Evolutionary conservation across 53 echinoderm and acorn worm species (phyloP), one percentile per base, ranked within the genome.

Genomic region (Temnopleurus reevesii): DNA sequence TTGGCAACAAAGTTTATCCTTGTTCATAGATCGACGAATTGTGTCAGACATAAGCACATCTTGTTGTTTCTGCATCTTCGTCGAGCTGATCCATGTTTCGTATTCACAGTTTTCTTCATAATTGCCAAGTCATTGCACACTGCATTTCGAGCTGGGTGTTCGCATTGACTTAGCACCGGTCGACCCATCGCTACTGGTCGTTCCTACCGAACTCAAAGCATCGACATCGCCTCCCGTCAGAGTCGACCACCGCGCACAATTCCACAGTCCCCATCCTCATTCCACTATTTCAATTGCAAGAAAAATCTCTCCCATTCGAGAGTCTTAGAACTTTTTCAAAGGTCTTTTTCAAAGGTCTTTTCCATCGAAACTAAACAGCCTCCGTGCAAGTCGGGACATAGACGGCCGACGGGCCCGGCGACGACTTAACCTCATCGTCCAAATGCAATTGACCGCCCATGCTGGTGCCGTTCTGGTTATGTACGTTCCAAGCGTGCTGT

Each of bases 401-500:
- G 53, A 87, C 53, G 18, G 65, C 66, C 2, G 88, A 87, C 12
- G 71, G 88, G 0, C 88, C 88, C 5, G 88, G 65, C 13, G 88
- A 66, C 17, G 47, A 51, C 71, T 87, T 87, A 8, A 28, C 27
- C 44, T 59, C 59, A 17, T 81, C 84, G 26, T 45, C 86, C 15
- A 83, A 41, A 28, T 77, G 53, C 9, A 87, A 45, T 61, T 88
- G 81, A 34, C 94, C 96, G 2, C 96, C 96, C 96, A 96, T 96
- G 53, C 86, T 94, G 30, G 96, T 96, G 4, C 94, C 92, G 28
- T 94, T 65, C 12, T 59, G 19, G n/a, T 12, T n/a, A 53, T 96
- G 96, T 59, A 92, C 91, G 19, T 94, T 59, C 94, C 94, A 96
- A 53, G 96, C 94, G 29, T 96, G 94, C 6, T 77, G 76, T 1